Conservation (phyloP, 2,888 invertebrate species). For the Saturnia japonica region DNA sequence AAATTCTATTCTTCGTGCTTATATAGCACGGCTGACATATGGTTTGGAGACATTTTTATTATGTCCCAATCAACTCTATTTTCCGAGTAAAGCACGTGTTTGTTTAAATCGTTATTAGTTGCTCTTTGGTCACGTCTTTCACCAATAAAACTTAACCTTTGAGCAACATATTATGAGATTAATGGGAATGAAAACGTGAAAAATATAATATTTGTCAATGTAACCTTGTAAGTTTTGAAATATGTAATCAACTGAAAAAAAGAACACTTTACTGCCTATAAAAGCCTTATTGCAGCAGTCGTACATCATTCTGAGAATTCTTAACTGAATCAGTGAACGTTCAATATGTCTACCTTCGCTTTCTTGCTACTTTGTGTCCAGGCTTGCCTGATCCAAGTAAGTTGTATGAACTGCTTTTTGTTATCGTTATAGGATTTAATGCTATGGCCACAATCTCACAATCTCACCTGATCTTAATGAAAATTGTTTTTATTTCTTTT, state of each 20-base stretch:
- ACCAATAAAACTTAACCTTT: neutral
- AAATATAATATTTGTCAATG: neutral
- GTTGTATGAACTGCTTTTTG: neutral
- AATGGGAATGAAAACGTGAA: neutral
- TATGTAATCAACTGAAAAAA: neutral
- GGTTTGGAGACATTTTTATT: neutral
- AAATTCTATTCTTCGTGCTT: neutral
- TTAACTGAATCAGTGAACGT: neutral
- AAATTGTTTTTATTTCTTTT: no score
- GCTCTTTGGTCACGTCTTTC: slow-evolving; percentile 5
- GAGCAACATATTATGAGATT: neutral
- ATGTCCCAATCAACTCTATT: slow-evolving; percentile 22
- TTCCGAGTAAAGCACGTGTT: no score
- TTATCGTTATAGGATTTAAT: no score
- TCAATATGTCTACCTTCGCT: slow-evolving; percentile 11
- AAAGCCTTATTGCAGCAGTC: neutral
- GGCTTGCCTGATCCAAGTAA: neutral
- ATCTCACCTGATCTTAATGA: no score
- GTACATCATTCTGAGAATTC: slow-evolving; percentile 12
- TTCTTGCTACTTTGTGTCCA: neutral
- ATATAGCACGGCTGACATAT: neutral
- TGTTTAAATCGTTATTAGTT: no score
- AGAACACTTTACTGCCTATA: slow-evolving; percentile 10
- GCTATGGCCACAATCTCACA: no score
- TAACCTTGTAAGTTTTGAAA: neutral